Evolutionary conservation across 2,888 invertebrate genomes (phyloP).

Genomic region (Nectonema munidae): DNA sequence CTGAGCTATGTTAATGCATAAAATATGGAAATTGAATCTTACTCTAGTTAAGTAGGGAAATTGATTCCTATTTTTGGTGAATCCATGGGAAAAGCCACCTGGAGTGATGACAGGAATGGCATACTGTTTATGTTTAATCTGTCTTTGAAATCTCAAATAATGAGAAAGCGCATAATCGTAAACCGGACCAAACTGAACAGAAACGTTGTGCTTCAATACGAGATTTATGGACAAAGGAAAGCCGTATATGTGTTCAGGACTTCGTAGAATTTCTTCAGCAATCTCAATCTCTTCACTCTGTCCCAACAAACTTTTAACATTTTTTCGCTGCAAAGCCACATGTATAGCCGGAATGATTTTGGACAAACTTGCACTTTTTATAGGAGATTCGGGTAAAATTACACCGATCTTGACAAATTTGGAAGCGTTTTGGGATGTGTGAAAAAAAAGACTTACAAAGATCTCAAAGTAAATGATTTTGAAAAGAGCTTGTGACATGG

Average conservation of each 20-base stretch:
- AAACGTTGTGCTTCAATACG: slow-evolving; percentile 10
- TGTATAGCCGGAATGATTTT: slow-evolving; percentile 7
- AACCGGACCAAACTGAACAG: slow-evolving; percentile 15
- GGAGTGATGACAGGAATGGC: slow-evolving; percentile 8
- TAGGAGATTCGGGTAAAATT: no score
- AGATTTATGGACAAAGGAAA: background rate
- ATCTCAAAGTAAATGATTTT: no score
- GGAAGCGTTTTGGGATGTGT: no score
- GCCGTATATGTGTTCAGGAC: slow-evolving; percentile 1
- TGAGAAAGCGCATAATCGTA: slow-evolving; percentile 15
- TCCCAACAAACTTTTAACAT: background rate
- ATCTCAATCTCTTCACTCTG: background rate
- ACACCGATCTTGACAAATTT: no score
- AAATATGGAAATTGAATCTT: no score
- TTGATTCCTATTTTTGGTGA: no score
- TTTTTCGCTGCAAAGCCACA: slow-evolving; percentile 1
- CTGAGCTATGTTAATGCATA: no score
- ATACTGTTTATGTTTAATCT: no score
- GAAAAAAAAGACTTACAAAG: no score
- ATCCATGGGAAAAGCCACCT: slow-evolving; percentile 1
- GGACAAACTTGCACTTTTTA: background rate
- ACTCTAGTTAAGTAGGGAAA: no score
- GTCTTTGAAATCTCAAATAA: no score
- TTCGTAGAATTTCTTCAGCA: background rate
- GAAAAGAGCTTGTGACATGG: no score